Base-by-base conservation (phyloP, 1,140 invertebrate genomes). In the Drosophila pandora region DNA sequence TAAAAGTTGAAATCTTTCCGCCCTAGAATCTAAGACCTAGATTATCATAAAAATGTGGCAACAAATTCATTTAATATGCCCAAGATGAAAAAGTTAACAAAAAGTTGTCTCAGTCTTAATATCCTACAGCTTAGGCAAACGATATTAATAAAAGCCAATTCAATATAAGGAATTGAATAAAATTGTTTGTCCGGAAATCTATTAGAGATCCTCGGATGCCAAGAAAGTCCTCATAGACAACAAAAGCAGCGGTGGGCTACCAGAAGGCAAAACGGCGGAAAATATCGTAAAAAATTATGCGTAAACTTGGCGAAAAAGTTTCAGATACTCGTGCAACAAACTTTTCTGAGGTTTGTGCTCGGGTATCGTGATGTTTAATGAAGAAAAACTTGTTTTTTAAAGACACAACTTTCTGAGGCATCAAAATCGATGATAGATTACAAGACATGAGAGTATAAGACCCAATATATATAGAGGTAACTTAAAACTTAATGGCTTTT, bases 211-310 rank as follows among this genome's bases (percentile, higher is more conserved):
- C 62, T 9, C 28, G 49, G 7, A 45, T 34, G 49, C n/a, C 39
- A 9, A 21, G 28, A 1, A 50, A 64, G 55, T 70, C 49, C 37
- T 41, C 39, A 17, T 28, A 30, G 12, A 52, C 65, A 61, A 71
- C 41, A 73, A 73, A 21, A 62, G 25, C 43, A 64, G 37, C 47
- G 21, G 47, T 67, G 25, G 62, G 39, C 7, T 13, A 48, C 22
- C 3, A 28, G 6, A 12, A 47, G 69, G 17, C 56, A 55, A 57
- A 52, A 50, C 60, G 57, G 59, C 52, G 37, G 59, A 57, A 75
- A 75, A 75, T 67, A 75, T 75, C 72, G 54, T 67, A 67, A 75
- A 75, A 75, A 67, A 75, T 75, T 75, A 67, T 75, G 61, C 72
- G 48, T 59, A 75, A 75, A 75, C 41, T 75, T 75, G 41, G 70